Conservation (phyloP, 2,113 vertebrate genomes). For the Scolopax mira region DNA sequence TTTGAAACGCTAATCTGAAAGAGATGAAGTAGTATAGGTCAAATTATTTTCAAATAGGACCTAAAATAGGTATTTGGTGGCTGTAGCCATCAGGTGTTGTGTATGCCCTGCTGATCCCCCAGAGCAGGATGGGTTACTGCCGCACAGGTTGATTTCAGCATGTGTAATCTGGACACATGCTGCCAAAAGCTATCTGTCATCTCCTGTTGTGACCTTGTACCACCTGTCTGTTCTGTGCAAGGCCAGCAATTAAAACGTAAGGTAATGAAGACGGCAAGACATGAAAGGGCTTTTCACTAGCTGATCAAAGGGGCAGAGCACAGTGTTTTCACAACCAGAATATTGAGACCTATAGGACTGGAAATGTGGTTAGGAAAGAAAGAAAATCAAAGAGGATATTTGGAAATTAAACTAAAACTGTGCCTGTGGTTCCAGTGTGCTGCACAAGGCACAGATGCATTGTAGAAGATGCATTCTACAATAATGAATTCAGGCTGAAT, state of each 20-base stretch:
- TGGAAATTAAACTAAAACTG: not conserved
- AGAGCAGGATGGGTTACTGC: not conserved
- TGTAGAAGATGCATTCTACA: no score
- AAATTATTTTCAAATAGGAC: not conserved
- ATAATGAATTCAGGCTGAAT: no score
- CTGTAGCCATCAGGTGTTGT: not conserved
- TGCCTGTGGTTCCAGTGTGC: not conserved
- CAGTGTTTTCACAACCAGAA: not conserved
- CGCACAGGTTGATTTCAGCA: not conserved
- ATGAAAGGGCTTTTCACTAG: constrained; percentile 37
- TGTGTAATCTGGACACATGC: not conserved
- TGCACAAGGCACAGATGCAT: no score
- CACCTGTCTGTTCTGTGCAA: not conserved
- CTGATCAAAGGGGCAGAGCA: constrained; percentile 50
- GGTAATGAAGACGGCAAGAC: constrained; percentile 36
- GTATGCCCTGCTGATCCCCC: not conserved
- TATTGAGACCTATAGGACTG: not conserved
- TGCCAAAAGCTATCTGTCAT: constrained; percentile 32
- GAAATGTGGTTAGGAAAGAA: not conserved
- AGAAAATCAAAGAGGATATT: not conserved
- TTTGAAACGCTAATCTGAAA: not conserved
- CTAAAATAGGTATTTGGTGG: not conserved
- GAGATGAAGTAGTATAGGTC: fast-evolving
- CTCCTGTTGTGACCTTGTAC: constrained; percentile 19
- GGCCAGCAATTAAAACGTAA: constrained; percentile 49